Evolutionary conservation across 1,140 invertebrate species (phyloP).

Genomic region (Cyclargus thomasi): DNA sequence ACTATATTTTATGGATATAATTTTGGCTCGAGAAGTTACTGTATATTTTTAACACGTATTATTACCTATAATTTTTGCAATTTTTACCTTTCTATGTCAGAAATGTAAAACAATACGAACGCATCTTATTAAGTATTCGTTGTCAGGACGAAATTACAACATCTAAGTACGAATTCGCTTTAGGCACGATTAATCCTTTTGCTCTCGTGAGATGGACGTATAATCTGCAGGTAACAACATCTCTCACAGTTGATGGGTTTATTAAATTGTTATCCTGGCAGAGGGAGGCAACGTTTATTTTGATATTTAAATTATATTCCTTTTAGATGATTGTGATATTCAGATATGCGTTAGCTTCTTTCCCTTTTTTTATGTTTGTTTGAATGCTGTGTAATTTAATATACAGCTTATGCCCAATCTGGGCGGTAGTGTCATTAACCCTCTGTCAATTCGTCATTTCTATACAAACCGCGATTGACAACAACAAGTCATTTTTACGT

Average conservation of each 20-base stretch:
- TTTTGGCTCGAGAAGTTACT: too few relatives aligned
- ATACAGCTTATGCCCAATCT: too few relatives aligned
- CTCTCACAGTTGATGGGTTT: constrained; percentile 37
- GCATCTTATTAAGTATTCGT: constrained; percentile 6
- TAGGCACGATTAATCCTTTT: constrained; percentile 37
- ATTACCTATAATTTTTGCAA: too few relatives aligned
- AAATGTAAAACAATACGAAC: neutral
- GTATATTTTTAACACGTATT: too few relatives aligned
- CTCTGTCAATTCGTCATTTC: too few relatives aligned
- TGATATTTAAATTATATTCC: neutral
- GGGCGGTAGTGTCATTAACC: too few relatives aligned
- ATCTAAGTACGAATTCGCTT: constrained; percentile 6
- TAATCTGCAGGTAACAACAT: constrained; percentile 18
- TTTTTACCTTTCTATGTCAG: too few relatives aligned
- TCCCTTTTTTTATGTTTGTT: neutral
- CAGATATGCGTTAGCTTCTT: neutral
- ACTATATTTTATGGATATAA: too few relatives aligned
- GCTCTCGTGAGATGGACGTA: constrained; percentile 40
- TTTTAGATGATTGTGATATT: neutral
- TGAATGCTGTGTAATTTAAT: too few relatives aligned
- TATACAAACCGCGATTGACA: too few relatives aligned
- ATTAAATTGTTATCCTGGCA: constrained; percentile 42
- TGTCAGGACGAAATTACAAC: neutral
- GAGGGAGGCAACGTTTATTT: constrained; percentile 11
- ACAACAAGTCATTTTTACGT: too few relatives aligned